Conservation (phyloP, 2,113 vertebrate species). For the Coregonus clupeaformis region DNA sequence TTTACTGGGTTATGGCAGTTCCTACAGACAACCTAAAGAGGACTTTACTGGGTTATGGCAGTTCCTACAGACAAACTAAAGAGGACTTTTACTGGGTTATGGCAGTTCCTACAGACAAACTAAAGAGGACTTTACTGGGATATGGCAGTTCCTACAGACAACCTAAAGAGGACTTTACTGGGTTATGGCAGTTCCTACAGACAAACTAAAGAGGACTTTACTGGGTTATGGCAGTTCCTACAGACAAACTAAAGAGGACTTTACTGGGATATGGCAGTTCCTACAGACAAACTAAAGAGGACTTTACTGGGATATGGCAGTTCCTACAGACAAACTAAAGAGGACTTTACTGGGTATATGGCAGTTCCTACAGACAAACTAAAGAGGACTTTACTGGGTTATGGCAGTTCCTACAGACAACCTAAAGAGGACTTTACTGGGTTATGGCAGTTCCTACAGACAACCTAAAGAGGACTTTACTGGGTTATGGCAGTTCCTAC, state of each 20-base stretch:
- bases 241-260: not conserved
- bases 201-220: not conserved
- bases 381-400: not conserved
- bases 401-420: not conserved
- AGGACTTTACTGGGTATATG: not conserved
- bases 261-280: not conserved
- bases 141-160: not conserved
- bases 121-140: not conserved
- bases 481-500: not conserved
- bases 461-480: not conserved
- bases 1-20: not conserved
- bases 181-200: not conserved
- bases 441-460: not conserved
- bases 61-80: not conserved
- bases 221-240: not conserved
- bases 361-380: not conserved
- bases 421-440: not conserved
- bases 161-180: not conserved
- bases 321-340: not conserved
- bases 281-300: not conserved
- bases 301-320: not conserved
- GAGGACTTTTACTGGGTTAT: not conserved
- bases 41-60: not conserved
- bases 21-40: not conserved
- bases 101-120: not conserved